Conservation (phyloP, 2,797 vertebrate species). For the Notoglanidium macrostoma region DNA sequence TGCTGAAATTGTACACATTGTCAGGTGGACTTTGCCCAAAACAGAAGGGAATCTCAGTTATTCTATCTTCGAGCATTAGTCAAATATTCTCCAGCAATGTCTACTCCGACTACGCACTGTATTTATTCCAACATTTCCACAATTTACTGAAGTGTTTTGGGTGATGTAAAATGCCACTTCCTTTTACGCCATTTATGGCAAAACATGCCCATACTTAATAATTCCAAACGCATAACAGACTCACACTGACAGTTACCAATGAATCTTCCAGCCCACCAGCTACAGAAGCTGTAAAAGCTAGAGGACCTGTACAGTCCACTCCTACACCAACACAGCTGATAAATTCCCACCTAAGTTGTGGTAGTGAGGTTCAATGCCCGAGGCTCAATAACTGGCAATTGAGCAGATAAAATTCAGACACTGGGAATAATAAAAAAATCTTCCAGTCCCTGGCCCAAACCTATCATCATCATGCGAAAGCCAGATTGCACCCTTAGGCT, state of each 20-base stretch:
- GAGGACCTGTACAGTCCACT: not conserved
- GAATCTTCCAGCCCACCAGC: not conserved
- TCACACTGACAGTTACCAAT: not conserved
- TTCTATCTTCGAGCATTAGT: not conserved
- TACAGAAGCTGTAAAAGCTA: not conserved
- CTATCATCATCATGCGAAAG: not conserved
- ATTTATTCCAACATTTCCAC: not conserved
- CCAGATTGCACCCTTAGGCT: not conserved
- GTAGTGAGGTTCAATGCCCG: not conserved
- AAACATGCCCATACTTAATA: not conserved
- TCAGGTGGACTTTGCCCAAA: not conserved
- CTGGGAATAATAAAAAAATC: not conserved
- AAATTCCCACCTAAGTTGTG: not conserved
- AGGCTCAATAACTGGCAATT: not conserved
- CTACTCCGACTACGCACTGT: not conserved
- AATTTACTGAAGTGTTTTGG: no score
- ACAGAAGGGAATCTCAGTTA: not conserved
- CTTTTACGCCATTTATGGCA: not conserved
- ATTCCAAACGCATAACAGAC: not conserved
- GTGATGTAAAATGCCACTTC: not conserved
- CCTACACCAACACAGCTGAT: not conserved
- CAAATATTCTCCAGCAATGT: no score
- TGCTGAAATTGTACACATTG: not conserved
- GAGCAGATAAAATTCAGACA: not conserved
- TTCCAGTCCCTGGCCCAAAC: not conserved